Evolutionary conservation across 1,140 invertebrate genomes (phyloP), one percentile per base, ranked within the genome.

Genomic region (Akabosia matsudoensis): DNA sequence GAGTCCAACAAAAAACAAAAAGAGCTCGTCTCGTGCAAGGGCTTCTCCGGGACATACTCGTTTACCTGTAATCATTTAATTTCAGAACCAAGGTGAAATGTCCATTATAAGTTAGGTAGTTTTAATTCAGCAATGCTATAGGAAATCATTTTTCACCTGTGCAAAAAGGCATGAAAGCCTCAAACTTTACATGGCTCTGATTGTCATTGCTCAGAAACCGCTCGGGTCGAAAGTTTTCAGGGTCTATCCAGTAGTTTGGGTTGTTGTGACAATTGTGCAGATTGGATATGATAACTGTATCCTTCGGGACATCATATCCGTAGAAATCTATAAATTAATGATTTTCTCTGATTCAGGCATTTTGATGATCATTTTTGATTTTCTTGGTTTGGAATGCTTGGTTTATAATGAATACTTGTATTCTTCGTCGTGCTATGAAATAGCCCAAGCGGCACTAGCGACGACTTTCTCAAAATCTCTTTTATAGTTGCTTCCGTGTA

Each of bases 261-360:
- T 92, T 89, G 86, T 91, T 91, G 28, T 95, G 86, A 64, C 92
- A 88, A 70, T 89, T 89, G 75, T 91, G 90, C 79, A 93, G 91
- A 83, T 94, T 96, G n/a, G 90, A 90, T 4, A 95, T 87, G 0
- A 96, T 88, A 88, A 93, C 92, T 26, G 92, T 92, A 76, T 93
- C 90, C 90, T 92, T 82, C 22, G 87, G 87, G 76, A 76, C 78
- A 52, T 79, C 30, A 70, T 74, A 81, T 26, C 74, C 76, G 31
- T 54, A 73, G 51, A 81, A 77, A 24, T 78, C 78, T 81, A 31
- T 18, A 45, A 24, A 52, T 24, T 10, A 45, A 52, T 34, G 64
- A 84, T 86, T 26, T 76, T 22, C 1, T 33, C 45, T 72, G 16
- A 72, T 72, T 30, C 70, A 24, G 7, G 14, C 33, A 67, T 67